These are phyloP conservation scores for Falco cherrug DNA, from an alignment of 2,797 vertebrate genomes.

Conservation along the genomic window DNA sequence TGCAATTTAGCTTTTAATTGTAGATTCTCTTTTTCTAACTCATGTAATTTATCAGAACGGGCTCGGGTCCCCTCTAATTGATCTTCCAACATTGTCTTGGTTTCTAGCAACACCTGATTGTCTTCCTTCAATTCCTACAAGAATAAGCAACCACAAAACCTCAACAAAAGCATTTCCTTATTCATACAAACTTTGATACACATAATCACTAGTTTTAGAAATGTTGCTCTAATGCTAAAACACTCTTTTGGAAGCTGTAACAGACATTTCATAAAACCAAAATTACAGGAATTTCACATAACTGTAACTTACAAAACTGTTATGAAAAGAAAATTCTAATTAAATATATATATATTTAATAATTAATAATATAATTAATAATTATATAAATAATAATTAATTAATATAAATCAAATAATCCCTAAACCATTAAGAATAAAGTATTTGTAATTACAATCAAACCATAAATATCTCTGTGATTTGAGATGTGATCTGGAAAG, in stretches of 20 bases:
- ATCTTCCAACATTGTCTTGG: conserved; percentile 96
- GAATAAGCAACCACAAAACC: not conserved
- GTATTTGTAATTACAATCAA: not conserved
- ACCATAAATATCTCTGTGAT: not conserved
- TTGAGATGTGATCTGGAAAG: not conserved
- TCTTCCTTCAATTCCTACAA: conserved; percentile 96
- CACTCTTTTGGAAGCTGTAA: not conserved
- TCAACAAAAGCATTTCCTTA: not conserved
- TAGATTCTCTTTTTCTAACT: conserved; percentile 95
- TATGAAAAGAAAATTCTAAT: not conserved
- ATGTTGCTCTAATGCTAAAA: not conserved
- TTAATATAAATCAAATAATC: not conserved
- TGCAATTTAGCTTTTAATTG: conserved; percentile 95
- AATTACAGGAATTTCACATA: not conserved
- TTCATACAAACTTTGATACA: not conserved
- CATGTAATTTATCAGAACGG: conserved; percentile 95
- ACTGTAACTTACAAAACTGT: not conserved
- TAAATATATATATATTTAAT: no score
- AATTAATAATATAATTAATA: no score
- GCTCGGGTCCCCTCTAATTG: conserved; percentile 89
- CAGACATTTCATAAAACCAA: not conserved
- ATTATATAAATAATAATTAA: no score
- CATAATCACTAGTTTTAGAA: not conserved
- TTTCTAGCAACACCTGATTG: conserved; percentile 96
- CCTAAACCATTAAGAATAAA: not conserved